A percentile compares a stretch with the other conserved stretches of the same genome.
phyloP scores from a whole-genome alignment of 2,888 invertebrate species.

The Lumbricus terrestris region DNA sequence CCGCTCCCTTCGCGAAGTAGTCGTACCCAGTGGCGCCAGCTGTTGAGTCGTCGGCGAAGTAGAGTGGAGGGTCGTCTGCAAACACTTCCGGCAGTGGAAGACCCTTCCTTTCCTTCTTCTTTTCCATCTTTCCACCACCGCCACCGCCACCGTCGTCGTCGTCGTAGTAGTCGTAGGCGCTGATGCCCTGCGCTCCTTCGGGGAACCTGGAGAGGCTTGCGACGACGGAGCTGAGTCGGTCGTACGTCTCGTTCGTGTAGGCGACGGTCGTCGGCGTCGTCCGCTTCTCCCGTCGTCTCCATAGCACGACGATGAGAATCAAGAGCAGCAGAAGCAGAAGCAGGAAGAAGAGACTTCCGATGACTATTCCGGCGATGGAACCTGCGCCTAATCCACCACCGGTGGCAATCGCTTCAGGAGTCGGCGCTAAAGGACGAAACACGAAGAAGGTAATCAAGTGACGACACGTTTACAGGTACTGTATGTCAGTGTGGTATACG shows the following conservation, averaged over 20 bases:
- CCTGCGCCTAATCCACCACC: neutral
- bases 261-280: neutral
- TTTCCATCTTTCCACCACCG: too few species aligned
- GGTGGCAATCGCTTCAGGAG: neutral
- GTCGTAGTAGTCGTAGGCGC: neutral
- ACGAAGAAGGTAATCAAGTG: neutral
- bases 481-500: too few species aligned
- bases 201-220: neutral
- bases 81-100: neutral
- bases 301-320: neutral
- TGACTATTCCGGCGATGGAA: neutral
- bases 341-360: neutral
- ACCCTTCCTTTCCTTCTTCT: neutral
- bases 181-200: neutral
- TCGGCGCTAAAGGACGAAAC: neutral
- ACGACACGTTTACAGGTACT: neutral
- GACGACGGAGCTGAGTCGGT: neutral
- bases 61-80: neutral
- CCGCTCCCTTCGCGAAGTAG: neutral
- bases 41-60: neutral
- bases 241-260: conserved; percentile 11
- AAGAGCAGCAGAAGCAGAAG: neutral
- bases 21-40: neutral
- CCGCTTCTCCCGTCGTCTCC: neutral
- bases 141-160: too few species aligned